These are phyloP conservation scores for Spinibarbus caldwelli DNA, from an alignment of 2,797 vertebrate species.

Conservation along the genomic window DNA sequence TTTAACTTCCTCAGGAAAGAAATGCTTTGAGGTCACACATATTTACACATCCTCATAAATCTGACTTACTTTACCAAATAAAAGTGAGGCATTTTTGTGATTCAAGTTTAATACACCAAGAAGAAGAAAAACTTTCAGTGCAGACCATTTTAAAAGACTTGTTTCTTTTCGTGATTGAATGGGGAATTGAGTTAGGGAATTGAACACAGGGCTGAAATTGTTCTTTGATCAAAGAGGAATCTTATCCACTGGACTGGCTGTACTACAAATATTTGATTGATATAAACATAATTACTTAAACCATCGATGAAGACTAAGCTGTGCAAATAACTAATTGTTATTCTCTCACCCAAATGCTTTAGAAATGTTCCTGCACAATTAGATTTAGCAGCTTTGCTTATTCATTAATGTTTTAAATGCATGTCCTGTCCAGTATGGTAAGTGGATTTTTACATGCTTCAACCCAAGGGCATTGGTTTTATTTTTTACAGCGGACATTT, in stretches of 20 bases:
- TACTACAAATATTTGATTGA: slow-evolving; percentile 37
- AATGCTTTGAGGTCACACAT: neutral
- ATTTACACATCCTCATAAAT: slow-evolving; percentile 21
- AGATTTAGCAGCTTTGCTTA: slow-evolving; percentile 66
- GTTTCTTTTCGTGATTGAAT: slow-evolving; percentile 30
- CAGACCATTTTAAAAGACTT: slow-evolving; percentile 17
- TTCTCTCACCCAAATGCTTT: slow-evolving; percentile 58
- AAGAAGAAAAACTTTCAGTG: slow-evolving; percentile 12
- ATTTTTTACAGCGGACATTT: neutral
- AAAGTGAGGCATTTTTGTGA: neutral
- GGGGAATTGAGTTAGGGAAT: slow-evolving; percentile 12
- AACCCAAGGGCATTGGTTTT: neutral
- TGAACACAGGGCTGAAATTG: slow-evolving; percentile 23
- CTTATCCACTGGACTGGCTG: slow-evolving; percentile 1
- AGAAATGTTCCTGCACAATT: slow-evolving; percentile 63
- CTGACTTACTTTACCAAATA: slow-evolving; percentile 17
- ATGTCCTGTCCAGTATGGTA: slow-evolving; percentile 32
- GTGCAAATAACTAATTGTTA: slow-evolving; percentile 59
- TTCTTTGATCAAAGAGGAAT: slow-evolving; percentile 37
- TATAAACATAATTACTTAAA: slow-evolving; percentile 38
- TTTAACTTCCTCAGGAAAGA: neutral
- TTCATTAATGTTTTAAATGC: slow-evolving; percentile 62
- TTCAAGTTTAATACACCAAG: slow-evolving; percentile 28
- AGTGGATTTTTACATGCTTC: slow-evolving; percentile 11
- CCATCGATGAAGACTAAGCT: slow-evolving; percentile 8